A percentile compares a stretch with the other conserved stretches of the same genome.
Conservation (phyloP, 2,888 invertebrate genomes). For the Pharmacophagus antenor region DNA sequence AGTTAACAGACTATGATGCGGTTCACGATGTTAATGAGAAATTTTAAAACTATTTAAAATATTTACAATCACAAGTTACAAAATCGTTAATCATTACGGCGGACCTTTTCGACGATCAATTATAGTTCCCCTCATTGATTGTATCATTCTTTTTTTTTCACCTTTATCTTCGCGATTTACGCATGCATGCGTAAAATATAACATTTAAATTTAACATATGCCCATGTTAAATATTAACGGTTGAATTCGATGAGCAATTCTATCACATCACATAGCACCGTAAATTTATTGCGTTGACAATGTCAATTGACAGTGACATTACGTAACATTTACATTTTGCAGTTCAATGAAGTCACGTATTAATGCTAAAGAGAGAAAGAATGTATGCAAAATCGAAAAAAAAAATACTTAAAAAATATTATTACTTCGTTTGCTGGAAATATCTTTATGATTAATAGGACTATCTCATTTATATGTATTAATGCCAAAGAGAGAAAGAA, state of each 20-base stretch:
- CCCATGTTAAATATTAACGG: slow-evolving; percentile 10
- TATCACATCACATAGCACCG: slow-evolving; percentile 1
- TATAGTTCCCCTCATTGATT: slow-evolving; percentile 26
- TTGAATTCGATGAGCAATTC: slow-evolving; percentile 5
- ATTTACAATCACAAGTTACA: too few species aligned
- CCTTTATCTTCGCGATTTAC: background rate
- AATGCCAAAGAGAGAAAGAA: too few species aligned
- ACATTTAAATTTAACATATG: background rate
- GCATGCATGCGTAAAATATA: background rate
- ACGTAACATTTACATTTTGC: background rate
- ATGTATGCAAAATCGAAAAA: too few species aligned
- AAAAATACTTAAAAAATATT: too few species aligned
- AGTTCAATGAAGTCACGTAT: background rate
- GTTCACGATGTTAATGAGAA: too few species aligned
- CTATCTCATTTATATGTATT: too few species aligned
- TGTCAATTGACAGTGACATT: slow-evolving; percentile 19
- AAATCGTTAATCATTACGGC: background rate
- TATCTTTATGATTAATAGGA: too few species aligned
- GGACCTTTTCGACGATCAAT: slow-evolving; percentile 33
- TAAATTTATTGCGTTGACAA: slow-evolving; percentile 9
- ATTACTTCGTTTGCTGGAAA: too few species aligned
- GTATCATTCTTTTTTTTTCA: background rate
- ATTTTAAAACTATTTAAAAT: too few species aligned
- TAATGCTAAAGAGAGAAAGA: background rate
- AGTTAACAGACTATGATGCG: too few species aligned